Evolutionary conservation across 2,888 invertebrate genomes (phyloP), one percentile per base, ranked within the genome.

Genomic region (Eupsilia transversa): DNA sequence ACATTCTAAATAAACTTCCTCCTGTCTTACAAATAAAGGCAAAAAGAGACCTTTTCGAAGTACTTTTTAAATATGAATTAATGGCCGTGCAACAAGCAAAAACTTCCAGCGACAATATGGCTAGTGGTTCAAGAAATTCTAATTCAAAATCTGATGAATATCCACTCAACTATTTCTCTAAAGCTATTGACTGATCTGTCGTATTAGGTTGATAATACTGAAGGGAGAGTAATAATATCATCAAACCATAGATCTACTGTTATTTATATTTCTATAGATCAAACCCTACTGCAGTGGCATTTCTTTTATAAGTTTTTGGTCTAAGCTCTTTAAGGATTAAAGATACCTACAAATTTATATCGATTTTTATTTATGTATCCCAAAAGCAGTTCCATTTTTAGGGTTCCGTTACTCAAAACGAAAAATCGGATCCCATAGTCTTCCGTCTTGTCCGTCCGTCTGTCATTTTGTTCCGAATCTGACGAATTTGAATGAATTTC

Each of bases 1-100:
- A 73, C 4, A 27, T 73, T 52, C 17, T 73, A 12, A 72, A 60
- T 52, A 73, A 73, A 60, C 72, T 73, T 27, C 59, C 73, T 27
- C 59, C 73, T 27, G 5, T 60, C 0, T 12, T 73, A 27, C 72
- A 72, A 52, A 60, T 73, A 35, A 73, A 60, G 27, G 73, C 73
- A 1, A 73, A 72, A 23, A 72, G 35, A 0, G 73, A 73, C 0
- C 52, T 73, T 35, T 73, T 52, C 1, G 60, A 72, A 35, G 33
- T 72, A 23, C 52, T 73, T 35, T 73, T 52, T 12, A 72, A 52
- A 23, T 73, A 73, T 1, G 60, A 73, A 35, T 49, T 73, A 14
- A 60, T 73, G 73, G 33, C 33, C 23, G 41, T 59, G 20, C 59
- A 60, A 30, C 33, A 73, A 72, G 20, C n/a, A 20, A n/a, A 33